Evolutionary conservation across 2,113 vertebrate species (phyloP), one percentile per base, ranked within the genome.

Genomic region (Cebus imitator): DNA sequence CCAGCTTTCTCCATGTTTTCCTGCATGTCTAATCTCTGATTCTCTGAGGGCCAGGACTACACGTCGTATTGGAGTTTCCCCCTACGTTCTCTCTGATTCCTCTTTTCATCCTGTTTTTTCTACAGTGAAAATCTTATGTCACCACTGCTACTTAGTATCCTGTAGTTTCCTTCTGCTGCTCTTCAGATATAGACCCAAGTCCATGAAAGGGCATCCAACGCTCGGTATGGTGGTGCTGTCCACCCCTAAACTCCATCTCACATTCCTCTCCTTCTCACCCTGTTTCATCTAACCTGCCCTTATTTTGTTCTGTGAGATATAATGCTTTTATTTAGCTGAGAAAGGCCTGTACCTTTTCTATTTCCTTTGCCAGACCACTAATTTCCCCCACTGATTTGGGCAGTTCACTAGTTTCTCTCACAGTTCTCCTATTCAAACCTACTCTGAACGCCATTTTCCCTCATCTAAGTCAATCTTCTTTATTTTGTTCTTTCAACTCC

Each of bases 401-500:
- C 40, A 92, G 8, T 11, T n/a, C 52, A 78, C 17, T 80, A 4
- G 37, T n/a, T 40, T 78, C 82, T 21, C 3, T 25, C n/a, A 32
- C 25, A 1, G 6, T 13, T 84, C 37, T 85, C 40, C 20, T 94
- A 1, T 52, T 55, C 57, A 89, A 8, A 93, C 8, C 35, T 89
- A 8, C 14, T 68, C 66, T 83, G 21, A 82, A 68, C 45, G 23
- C 0, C 11, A 73, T 72, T 83, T 6, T 94, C 12, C 27, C 50
- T 91, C 21, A 45, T 83, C 40, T 95, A 57, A 64, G 40, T 48
- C 30, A 73, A 32, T 64, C 35, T 70, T 2, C 4, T 90, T 91
- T 64, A 55, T 76, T 94, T 66, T 72, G 72, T 25, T 17, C 3
- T 91, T 91, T 90, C 55, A 93, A 6, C 6, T 83, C 83, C 75